A percentile compares a stretch with the other conserved stretches of the same genome.
phyloP scores from a whole-genome alignment of 2,797 vertebrate genomes.

The Cetoscarus ocellatus region DNA sequence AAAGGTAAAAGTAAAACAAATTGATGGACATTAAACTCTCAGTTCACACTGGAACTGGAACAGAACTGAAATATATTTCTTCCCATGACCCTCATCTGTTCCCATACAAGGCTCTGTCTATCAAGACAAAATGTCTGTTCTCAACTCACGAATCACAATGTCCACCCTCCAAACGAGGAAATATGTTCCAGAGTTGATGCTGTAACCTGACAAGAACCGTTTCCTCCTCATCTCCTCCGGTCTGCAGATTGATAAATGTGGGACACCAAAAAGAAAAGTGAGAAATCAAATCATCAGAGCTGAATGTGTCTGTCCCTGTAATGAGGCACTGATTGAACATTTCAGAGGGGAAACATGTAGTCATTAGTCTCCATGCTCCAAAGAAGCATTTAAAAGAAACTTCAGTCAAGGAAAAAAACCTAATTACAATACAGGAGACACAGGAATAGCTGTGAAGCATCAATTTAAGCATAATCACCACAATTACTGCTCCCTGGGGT shows the following conservation, averaged over 20 bases:
- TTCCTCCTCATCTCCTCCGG: slow-evolving; percentile 35
- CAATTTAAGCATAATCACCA: slow-evolving; percentile 79
- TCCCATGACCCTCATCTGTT: no score
- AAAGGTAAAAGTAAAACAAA: no score
- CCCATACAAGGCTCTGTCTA: background rate
- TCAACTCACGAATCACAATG: background rate
- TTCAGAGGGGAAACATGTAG: slow-evolving; percentile 80
- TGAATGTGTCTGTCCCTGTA: slow-evolving; percentile 73
- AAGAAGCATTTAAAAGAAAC: slow-evolving; percentile 78
- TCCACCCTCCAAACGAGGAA: background rate
- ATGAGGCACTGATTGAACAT: slow-evolving; percentile 83
- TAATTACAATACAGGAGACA: slow-evolving; percentile 80
- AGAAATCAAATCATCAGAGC: slow-evolving; percentile 78
- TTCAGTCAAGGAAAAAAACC: slow-evolving; percentile 58
- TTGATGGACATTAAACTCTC: no score
- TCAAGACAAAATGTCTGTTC: background rate
- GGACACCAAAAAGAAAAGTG: slow-evolving; percentile 69
- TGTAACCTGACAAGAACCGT: background rate
- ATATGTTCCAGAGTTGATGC: background rate
- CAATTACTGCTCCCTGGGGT: slow-evolving; percentile 75
- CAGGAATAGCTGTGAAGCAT: slow-evolving; percentile 78
- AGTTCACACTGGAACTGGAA: background rate
- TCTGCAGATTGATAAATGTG: slow-evolving; percentile 64
- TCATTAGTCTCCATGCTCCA: slow-evolving; percentile 76
- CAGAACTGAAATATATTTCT: no score